Conservation (phyloP, 2,888 invertebrate species). For the Cryptus armator region DNA sequence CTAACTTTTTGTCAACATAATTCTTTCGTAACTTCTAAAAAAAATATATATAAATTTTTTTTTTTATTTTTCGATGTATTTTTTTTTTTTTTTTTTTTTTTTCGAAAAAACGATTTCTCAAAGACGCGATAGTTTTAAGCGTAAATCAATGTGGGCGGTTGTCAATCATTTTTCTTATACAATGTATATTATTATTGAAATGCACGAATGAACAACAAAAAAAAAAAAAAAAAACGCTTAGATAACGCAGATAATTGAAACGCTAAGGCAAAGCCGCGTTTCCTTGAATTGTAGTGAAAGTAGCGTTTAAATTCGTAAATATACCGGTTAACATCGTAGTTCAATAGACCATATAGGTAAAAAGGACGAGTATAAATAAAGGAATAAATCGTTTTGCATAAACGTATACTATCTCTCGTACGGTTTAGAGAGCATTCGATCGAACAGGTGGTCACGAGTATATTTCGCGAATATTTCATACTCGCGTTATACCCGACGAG, state of each 20-base stretch:
- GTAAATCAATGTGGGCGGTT: too few species aligned
- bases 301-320: conserved; percentile 5
- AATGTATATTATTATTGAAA: too few species aligned
- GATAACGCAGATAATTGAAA: conserved; percentile 9
- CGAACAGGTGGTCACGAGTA: conserved; percentile 64
- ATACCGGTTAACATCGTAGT: conserved; percentile 5
- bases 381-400: conserved; percentile 65
- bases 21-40: too few species aligned
- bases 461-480: not conserved
- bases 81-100: too few species aligned
- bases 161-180: too few species aligned
- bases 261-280: not conserved
- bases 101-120: too few species aligned
- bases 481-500: conserved; percentile 6
- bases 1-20: too few species aligned
- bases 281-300: conserved; percentile 44
- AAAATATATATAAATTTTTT: too few species aligned
- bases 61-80: too few species aligned
- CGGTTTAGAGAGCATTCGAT: conserved; percentile 51
- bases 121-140: too few species aligned
- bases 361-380: conserved; percentile 40
- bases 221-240: not conserved
- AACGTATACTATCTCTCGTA: conserved; percentile 33
- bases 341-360: conserved; percentile 17
- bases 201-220: too few species aligned